Conservation (phyloP, 1,140 invertebrate species). For the Sarcophaga peregrina region DNA sequence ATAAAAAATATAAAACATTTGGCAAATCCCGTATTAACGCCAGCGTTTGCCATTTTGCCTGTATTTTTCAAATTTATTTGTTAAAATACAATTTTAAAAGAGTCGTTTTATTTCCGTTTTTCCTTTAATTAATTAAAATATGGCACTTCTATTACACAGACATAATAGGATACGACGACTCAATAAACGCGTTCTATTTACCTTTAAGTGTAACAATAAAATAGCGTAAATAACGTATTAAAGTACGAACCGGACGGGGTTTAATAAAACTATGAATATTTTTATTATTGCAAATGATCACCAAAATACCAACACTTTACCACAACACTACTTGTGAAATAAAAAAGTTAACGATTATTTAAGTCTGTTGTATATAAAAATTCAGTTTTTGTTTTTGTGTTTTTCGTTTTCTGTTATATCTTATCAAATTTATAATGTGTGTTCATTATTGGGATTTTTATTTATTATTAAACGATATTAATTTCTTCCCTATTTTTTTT, state of each 20-base stretch:
- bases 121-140: not conserved
- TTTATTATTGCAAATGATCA: not conserved
- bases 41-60: slow-evolving; percentile 42
- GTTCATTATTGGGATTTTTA: slow-evolving; percentile 28
- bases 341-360: not conserved
- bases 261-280: not conserved
- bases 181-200: not conserved
- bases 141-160: not conserved
- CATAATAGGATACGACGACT: not conserved
- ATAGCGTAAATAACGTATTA: too few species aligned
- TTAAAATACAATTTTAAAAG: not conserved
- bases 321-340: too few species aligned
- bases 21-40: slow-evolving; percentile 58
- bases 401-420: not conserved
- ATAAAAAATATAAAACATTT: slow-evolving; percentile 64
- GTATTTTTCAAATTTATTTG: not conserved
- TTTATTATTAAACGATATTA: not conserved
- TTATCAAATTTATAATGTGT: slow-evolving; percentile 23
- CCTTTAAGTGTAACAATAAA: not conserved
- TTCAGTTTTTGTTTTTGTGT: not conserved
- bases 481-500: not conserved
- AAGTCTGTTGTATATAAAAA: not conserved
- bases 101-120: not conserved
- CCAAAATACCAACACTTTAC: not conserved
- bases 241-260: too few species aligned